phyloP scores from a whole-genome alignment of 2,113 vertebrate genomes.

The Phrynosoma blainvillii region DNA sequence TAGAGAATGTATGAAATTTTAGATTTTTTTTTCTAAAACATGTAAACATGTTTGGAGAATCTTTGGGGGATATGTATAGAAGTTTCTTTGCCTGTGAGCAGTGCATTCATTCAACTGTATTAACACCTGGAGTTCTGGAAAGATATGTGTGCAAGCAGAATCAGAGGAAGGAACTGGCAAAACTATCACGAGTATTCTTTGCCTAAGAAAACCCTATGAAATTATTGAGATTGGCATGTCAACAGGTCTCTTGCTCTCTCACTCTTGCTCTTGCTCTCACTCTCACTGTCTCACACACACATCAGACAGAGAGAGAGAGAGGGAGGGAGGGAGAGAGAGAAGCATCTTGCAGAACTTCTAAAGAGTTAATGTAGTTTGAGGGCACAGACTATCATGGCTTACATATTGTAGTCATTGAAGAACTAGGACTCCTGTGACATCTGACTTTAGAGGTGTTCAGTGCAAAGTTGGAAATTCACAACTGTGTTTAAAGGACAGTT shows the following conservation, averaged over 20 bases:
- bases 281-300: no score
- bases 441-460: neutral
- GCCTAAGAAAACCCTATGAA: no score
- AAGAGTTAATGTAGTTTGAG: neutral
- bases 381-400: neutral
- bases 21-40: neutral
- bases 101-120: neutral
- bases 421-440: neutral
- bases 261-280: no score
- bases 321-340: neutral
- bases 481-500: neutral
- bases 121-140: neutral
- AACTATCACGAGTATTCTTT: no score
- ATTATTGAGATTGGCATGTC: no score
- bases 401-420: neutral
- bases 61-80: neutral
- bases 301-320: no score
- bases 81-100: neutral
- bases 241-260: no score
- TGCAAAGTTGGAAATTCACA: neutral
- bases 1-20: neutral
- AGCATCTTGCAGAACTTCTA: no score
- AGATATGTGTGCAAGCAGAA: neutral
- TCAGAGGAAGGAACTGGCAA: no score
- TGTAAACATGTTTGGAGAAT: neutral